These are phyloP conservation scores for Ascidia mentula DNA, from an alignment of 23 tunicate genomes.

Conservation along the genomic window DNA sequence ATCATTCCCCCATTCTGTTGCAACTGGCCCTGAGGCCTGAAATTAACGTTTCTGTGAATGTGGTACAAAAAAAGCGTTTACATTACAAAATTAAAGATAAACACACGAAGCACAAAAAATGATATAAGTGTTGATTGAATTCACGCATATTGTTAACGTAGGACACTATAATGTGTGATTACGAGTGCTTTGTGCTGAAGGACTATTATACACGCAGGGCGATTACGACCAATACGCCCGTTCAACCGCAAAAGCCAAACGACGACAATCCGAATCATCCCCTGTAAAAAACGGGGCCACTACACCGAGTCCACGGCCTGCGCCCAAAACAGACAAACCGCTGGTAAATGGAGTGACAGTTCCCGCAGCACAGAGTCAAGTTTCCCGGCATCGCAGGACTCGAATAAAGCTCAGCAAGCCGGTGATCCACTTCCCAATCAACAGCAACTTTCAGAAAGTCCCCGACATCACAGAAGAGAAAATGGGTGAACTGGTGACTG, in stretches of 20 bases:
- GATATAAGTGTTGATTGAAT: too few relatives aligned
- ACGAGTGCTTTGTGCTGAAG: background rate
- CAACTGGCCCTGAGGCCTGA: too few relatives aligned
- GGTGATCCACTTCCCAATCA: background rate
- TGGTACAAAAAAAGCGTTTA: too few relatives aligned
- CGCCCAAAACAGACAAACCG: too few relatives aligned
- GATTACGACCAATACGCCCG: slow-evolving; percentile 81
- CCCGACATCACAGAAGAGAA: background rate
- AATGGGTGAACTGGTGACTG: background rate
- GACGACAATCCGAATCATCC: background rate
- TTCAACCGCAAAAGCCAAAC: slow-evolving; percentile 24
- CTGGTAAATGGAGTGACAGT: background rate
- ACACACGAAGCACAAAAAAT: too few relatives aligned
- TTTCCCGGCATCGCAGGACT: background rate
- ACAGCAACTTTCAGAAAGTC: background rate
- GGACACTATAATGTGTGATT: too few relatives aligned
- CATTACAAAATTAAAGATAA: too few relatives aligned
- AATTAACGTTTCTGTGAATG: too few relatives aligned
- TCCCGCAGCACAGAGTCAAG: background rate
- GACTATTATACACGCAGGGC: slow-evolving; percentile 39
- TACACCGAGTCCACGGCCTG: slow-evolving; percentile 6
- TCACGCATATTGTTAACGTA: too few relatives aligned
- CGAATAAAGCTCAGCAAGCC: slow-evolving; percentile 2
- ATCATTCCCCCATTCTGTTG: too few relatives aligned
- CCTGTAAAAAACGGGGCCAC: background rate